phyloP scores from a whole-genome alignment of 2,888 invertebrate species.

The Folsomia manolachei region DNA sequence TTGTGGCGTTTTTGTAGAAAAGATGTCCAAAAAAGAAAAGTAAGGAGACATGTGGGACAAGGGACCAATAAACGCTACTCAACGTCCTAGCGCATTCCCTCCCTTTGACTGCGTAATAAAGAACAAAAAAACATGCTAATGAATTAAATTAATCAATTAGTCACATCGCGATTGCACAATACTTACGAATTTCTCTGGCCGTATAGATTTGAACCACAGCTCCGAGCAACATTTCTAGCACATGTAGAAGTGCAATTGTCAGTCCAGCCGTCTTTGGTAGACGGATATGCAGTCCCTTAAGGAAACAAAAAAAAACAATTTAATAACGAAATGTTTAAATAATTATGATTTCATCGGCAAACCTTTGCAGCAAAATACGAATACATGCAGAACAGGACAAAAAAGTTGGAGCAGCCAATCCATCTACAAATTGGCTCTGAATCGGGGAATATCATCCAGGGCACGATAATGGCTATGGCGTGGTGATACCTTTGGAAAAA shows the following conservation, averaged over 20 bases:
- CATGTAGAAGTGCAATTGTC: slow-evolving; percentile 33
- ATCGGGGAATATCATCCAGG: slow-evolving; percentile 42
- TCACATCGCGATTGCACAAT: too few species aligned
- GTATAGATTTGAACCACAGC: slow-evolving; percentile 38
- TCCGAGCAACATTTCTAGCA: slow-evolving; percentile 40
- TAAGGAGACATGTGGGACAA: slow-evolving; percentile 40
- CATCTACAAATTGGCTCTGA: slow-evolving; percentile 39
- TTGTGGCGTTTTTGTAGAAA: slow-evolving; percentile 31
- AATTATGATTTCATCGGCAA: too few species aligned
- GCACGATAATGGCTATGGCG: slow-evolving; percentile 28
- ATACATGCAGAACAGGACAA: slow-evolving; percentile 36
- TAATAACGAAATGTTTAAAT: neutral
- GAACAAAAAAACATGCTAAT: slow-evolving; percentile 11
- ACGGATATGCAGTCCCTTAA: slow-evolving; percentile 39
- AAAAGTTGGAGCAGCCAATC: slow-evolving; percentile 34
- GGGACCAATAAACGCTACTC: slow-evolving; percentile 37
- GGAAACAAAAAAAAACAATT: too few species aligned
- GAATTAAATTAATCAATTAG: neutral
- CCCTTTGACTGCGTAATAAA: slow-evolving; percentile 39
- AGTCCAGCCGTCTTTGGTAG: slow-evolving; percentile 32
- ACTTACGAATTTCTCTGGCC: slow-evolving; percentile 28
- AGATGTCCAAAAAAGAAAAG: slow-evolving; percentile 37
- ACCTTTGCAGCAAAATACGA: slow-evolving; percentile 37
- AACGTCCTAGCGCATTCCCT: slow-evolving; percentile 36
- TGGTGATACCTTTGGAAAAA: too few species aligned